phyloP scores from a whole-genome alignment of 2,797 vertebrate genomes.

The Sparidentex hasta region DNA sequence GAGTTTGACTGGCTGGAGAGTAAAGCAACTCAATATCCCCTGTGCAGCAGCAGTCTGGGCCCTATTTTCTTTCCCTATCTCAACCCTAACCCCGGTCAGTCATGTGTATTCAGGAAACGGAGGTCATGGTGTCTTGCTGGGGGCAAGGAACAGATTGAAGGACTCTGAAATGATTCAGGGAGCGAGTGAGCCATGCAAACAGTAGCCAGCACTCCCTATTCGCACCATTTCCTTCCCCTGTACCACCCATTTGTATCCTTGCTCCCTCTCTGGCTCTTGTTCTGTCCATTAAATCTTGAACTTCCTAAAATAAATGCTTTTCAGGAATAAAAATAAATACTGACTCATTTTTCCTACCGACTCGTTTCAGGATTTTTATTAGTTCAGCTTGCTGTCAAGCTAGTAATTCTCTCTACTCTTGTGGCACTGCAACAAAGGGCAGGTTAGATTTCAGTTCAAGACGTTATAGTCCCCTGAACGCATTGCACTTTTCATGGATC shows the following conservation, averaged over 20 bases:
- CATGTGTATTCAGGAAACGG: conserved; percentile 65
- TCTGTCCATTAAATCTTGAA: conserved; percentile 4
- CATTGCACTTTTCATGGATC: background rate
- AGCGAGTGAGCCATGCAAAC: conserved; percentile 45
- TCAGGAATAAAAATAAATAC: conserved; percentile 21
- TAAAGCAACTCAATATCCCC: conserved; percentile 27
- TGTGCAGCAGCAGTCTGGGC: conserved; percentile 26
- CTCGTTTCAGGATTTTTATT: conserved; percentile 2
- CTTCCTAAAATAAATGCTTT: conserved; percentile 44
- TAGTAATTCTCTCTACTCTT: background rate
- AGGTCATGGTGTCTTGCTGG: conserved; percentile 54
- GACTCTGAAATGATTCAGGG: conserved; percentile 56
- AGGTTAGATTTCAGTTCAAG: background rate
- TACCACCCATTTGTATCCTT: conserved; percentile 45
- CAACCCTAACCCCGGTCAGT: conserved; percentile 37
- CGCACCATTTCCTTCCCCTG: conserved; percentile 69
- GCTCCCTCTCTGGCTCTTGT: background rate
- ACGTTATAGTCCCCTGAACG: background rate
- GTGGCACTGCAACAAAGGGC: background rate
- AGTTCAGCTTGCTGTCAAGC: background rate
- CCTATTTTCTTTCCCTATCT: conserved; percentile 38
- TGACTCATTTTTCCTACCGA: conserved; percentile 17
- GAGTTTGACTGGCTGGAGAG: conserved; percentile 10
- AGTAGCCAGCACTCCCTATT: conserved; percentile 55
- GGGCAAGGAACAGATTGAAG: conserved; percentile 69